Base-by-base conservation (phyloP, 2,797 vertebrate genomes). In the Myotis daubentonii region DNA sequence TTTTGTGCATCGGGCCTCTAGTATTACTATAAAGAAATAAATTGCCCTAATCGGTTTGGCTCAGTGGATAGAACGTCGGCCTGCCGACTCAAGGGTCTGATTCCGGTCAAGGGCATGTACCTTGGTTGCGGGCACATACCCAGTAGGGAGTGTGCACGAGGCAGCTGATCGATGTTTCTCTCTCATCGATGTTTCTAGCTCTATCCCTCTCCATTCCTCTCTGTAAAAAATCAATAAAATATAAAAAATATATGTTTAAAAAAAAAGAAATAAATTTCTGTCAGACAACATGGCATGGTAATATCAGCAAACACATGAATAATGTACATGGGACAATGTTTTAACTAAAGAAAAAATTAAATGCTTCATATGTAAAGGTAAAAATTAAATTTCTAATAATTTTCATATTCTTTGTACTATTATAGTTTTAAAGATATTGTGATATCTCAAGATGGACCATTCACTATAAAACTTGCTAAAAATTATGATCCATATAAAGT, bases 391-490 rank as follows among this genome's bases (percentile, higher is more conserved):
- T 65, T 84, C 33, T 80, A 33, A 25, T 81, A 55, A 65, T 71
- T 75, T 91, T 93, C 33, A 41, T 33, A 38, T 55, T 94, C 30
- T 68, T 75, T 38, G 0, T 94, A 33, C 23, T 62, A 1, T 62
- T n/a, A 51, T 36, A 89, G 30, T 84, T 87, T 91, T 80, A 90
- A 86, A 88, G 33, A 87, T 28, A 62, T 36, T 84, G 4, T 81
- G 38, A 25, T 51, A 68, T 78, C 78, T 94, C 57, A 78, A 23
- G 36, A 53, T 75, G 83, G 30, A 16, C 91, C 44, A 82, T 87
- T 95, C 80, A 91, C 72, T 87, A 66, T 82, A 87, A 78, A n/a
- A 91, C 41, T 51, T 91, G 5, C 75, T 84, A 15, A 80, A 93
- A 95, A 62, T 75, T 86, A 68, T 88, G 81, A 60, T 91, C 80